phyloP scores from a whole-genome alignment of 2,797 vertebrate genomes.

The Macrochelys suwanniensis region DNA sequence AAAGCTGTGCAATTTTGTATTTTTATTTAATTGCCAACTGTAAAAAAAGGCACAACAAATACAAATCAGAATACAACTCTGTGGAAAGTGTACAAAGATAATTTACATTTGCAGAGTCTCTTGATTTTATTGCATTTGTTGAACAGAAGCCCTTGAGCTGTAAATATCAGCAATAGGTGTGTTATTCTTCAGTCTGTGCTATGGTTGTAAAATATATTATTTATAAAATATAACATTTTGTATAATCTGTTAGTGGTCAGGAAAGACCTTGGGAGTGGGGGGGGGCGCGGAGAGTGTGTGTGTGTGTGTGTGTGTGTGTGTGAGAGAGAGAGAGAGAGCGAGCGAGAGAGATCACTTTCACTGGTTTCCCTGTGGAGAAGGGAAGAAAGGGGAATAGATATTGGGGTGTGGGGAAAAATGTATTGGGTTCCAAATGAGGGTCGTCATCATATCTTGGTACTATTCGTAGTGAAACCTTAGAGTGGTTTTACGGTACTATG shows the following conservation, averaged over 20 bases:
- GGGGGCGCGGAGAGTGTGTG: neutral
- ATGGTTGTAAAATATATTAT: neutral
- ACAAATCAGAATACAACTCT: neutral
- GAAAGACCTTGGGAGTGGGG: neutral
- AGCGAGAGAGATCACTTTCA: neutral
- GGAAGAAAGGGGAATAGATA: neutral
- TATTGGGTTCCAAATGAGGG: neutral
- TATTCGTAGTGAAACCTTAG: neutral
- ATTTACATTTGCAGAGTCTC: neutral
- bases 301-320: too few species aligned
- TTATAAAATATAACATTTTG: neutral
- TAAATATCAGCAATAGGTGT: neutral
- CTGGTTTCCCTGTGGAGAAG: neutral
- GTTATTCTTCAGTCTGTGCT: neutral
- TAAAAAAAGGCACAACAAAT: neutral
- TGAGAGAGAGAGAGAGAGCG: neutral
- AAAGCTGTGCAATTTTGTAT: neutral
- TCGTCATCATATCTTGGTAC: neutral
- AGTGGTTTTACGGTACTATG: neutral
- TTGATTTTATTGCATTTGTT: neutral
- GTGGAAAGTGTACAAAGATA: neutral
- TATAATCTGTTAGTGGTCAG: neutral
- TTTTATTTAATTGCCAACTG: neutral
- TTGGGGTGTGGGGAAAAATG: neutral
- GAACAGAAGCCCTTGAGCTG: neutral